Evolutionary conservation across 1,140 invertebrate genomes (phyloP), one percentile per base, ranked within the genome.

Genomic region (Lineus longissimus): DNA sequence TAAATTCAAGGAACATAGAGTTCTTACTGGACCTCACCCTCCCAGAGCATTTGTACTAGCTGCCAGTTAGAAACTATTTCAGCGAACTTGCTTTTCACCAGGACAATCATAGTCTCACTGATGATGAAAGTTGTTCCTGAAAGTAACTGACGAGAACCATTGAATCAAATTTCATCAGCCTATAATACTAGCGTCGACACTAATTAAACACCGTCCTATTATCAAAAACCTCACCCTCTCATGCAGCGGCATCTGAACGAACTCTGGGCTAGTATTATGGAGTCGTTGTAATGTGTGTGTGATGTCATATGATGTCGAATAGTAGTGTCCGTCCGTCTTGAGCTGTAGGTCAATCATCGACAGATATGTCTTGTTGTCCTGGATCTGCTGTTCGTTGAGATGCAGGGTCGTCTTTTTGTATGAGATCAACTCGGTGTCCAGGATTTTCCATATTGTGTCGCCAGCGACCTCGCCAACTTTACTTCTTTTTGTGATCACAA

Each of bases 251-350:
- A 89, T 88, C 76, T 88, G 86, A 2, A 70, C 81, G 78, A 95
- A 96, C 64, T 94, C 91, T 2, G 91, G 89, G 19, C 88, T 87
- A n/a, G 92, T 91, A 58, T 92, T 91, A 71, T 94, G 89, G 36
- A 97, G 83, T 56, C 93, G 85, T 78, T 98, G 96, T 72, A 97
- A 83, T 0, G 92, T 89, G 76, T 97, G 94, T 36, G 92, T 96
- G 22, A 99, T 77, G 82, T 99, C 95, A 76, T 95, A 96, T 0
- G 90, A 89, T 64, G 95, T 90, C 31, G 93, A 96, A 82, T 93
- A 97, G 80, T 97, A 97, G 68, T 93, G 93, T 67, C 87, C 87
- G 9, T 91, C 91, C 13, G 89, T 90, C 54, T 88, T 87, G 58
- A 97, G 80, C 0, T 91, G 87, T 55, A 58, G 64, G 40, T 91